Evolutionary conservation across 2,113 vertebrate genomes (phyloP).

Genomic region (Pelmatolapia mariae): DNA sequence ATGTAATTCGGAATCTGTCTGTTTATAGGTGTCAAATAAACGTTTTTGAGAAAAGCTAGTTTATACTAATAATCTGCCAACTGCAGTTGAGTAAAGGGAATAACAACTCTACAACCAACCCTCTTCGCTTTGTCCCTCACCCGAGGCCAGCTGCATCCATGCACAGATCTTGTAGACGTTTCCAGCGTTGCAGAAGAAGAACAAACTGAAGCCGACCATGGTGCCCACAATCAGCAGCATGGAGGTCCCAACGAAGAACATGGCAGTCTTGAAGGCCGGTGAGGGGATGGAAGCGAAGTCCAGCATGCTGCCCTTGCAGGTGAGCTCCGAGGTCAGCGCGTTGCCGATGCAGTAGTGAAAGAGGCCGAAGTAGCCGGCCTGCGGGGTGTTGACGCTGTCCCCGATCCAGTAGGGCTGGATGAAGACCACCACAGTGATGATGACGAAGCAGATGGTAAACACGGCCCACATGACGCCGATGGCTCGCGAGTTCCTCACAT

Average conservation of each 20-base stretch:
- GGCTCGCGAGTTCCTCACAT: conserved; percentile 90
- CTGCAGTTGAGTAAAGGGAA: neutral
- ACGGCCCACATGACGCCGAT: conserved; percentile 94
- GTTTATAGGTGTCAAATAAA: neutral
- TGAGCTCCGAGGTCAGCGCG: conserved; percentile 88
- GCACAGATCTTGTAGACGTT: conserved; percentile 93
- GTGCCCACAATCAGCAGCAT: conserved; percentile 90
- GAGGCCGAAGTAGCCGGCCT: conserved; percentile 94
- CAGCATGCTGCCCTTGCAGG: conserved; percentile 87
- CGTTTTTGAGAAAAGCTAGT: accelerated
- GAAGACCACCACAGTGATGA: conserved; percentile 90
- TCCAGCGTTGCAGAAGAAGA: conserved; percentile 90
- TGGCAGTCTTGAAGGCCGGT: conserved; percentile 89
- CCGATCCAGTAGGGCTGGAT: conserved; percentile 98
- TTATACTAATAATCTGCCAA: neutral
- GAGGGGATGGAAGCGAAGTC: conserved; percentile 92
- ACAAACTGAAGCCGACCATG: conserved; percentile 88
- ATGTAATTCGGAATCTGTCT: neutral
- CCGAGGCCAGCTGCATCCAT: conserved; percentile 94
- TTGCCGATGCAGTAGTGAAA: conserved; percentile 96
- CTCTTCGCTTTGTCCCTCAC: conserved; percentile 51
- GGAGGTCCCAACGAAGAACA: conserved; percentile 89
- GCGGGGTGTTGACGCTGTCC: conserved; percentile 91
- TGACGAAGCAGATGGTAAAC: conserved; percentile 90
- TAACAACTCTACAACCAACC: neutral